Conservation (phyloP, 2,888 invertebrate species). For the Leptopilina myrica region DNA sequence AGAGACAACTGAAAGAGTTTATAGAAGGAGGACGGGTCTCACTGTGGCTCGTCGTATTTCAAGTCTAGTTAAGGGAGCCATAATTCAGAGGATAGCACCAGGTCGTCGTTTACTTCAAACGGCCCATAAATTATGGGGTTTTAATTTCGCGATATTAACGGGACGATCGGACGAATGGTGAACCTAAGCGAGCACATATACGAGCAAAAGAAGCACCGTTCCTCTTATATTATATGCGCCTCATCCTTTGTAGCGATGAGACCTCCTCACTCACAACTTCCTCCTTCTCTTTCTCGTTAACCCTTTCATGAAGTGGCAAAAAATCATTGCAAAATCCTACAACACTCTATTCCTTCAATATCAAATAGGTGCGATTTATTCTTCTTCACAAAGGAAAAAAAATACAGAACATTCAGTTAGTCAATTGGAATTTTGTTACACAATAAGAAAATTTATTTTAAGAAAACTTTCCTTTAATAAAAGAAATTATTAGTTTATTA, state of each 20-base stretch:
- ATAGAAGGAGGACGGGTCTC: constrained; percentile 64
- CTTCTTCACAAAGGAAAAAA: background rate
- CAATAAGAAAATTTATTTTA: too few species aligned
- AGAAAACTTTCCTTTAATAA: too few species aligned
- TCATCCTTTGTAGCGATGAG: background rate
- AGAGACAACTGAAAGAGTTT: constrained; percentile 60
- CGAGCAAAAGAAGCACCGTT: constrained; percentile 1
- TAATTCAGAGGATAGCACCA: constrained; percentile 75
- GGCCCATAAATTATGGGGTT: constrained; percentile 74
- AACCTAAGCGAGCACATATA: constrained; percentile 25
- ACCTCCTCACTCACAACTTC: constrained; percentile 4
- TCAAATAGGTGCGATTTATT: background rate
- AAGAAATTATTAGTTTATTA: too few species aligned
- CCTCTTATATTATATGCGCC: background rate
- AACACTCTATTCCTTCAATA: background rate
- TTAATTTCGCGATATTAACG: constrained; percentile 75
- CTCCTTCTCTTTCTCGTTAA: constrained; percentile 9
- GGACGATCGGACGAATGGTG: constrained; percentile 63
- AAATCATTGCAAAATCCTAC: background rate
- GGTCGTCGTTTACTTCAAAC: constrained; percentile 73
- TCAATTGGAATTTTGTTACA: too few species aligned
- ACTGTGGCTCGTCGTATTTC: constrained; percentile 73
- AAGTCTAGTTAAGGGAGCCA: constrained; percentile 76
- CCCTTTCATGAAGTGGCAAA: constrained; percentile 19
- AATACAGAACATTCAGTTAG: too few species aligned